Evolutionary conservation across 1,140 invertebrate genomes (phyloP).

Genomic region (Oreohelix idahoensis): DNA sequence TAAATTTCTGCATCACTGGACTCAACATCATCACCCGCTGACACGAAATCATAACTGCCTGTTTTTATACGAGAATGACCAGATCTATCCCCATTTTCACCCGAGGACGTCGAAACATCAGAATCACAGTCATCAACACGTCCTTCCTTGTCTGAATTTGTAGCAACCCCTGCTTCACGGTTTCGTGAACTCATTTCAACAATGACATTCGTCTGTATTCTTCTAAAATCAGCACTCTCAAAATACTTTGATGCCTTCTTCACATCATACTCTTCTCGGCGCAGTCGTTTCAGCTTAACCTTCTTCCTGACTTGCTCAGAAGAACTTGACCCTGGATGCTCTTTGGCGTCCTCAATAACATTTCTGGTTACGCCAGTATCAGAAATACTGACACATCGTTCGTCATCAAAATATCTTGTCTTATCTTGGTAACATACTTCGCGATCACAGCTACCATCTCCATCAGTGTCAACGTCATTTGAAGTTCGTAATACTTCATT

Average conservation of each 20-base stretch:
- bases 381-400: no score
- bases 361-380: no score
- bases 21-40: background rate
- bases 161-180: background rate
- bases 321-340: background rate
- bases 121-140: background rate
- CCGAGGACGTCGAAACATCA: background rate
- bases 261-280: background rate
- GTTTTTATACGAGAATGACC: background rate
- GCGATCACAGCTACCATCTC: background rate
- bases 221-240: background rate
- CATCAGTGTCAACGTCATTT: background rate
- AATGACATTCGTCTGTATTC: background rate
- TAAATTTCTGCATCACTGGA: background rate
- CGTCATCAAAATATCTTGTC: no score
- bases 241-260: background rate
- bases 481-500: background rate
- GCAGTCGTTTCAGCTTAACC: background rate
- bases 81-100: background rate
- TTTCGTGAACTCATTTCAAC: background rate
- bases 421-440: no score
- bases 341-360: no score
- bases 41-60: background rate
- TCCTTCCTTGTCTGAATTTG: background rate
- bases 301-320: background rate